Conservation (phyloP, 2,797 vertebrate species). For the Schizothorax lantsangensis region DNA sequence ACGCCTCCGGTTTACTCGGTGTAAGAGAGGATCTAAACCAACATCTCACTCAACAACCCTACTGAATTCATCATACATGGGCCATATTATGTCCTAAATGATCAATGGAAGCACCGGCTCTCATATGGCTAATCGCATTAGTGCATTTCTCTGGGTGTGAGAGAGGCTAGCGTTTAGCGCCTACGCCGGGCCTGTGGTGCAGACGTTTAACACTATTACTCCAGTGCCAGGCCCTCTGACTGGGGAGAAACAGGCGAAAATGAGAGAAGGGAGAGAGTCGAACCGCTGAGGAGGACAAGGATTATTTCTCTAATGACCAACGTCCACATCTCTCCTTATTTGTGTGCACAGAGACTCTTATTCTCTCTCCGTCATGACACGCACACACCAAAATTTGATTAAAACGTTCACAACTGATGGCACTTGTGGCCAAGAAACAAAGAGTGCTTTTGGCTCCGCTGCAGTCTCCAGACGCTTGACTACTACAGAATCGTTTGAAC, state of each 20-base stretch:
- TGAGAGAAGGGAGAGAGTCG: constrained; percentile 21
- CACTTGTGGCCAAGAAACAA: neutral
- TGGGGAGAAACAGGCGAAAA: constrained; percentile 21
- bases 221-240: constrained; percentile 36
- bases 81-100: constrained; percentile 21
- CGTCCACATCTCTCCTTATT: neutral
- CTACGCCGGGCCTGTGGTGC: constrained; percentile 29
- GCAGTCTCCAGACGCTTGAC: constrained; percentile 22
- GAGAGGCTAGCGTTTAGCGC: constrained; percentile 41
- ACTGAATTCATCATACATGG: neutral
- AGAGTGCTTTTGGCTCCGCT: constrained; percentile 10
- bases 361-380: too few species aligned
- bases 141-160: constrained; percentile 35
- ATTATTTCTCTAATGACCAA: constrained; percentile 28
- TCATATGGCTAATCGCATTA: constrained; percentile 47
- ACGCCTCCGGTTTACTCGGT: neutral
- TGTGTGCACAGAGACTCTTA: neutral
- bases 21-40: neutral
- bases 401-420: neutral
- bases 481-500: neutral
- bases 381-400: neutral
- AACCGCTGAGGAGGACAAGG: neutral
- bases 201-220: constrained; percentile 48
- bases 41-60: neutral
- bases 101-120: constrained; percentile 28